Conservation (phyloP, 2,797 vertebrate genomes). For the Brotula barbata region DNA sequence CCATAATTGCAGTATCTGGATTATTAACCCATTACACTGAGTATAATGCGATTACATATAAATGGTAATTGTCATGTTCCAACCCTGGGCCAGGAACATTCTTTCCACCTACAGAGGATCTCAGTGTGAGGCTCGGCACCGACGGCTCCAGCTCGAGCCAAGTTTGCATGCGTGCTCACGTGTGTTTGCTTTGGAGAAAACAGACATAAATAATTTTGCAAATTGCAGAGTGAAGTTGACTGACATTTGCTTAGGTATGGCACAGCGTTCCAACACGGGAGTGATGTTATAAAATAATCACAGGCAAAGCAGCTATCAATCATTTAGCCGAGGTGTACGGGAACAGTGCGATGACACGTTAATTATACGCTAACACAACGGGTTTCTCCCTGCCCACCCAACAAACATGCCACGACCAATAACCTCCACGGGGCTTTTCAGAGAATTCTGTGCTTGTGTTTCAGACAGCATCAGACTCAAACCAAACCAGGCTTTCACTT, state of each 20-base stretch:
- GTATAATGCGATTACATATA: conserved; percentile 40
- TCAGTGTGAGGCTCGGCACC: conserved; percentile 22
- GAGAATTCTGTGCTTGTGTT: conserved; percentile 25
- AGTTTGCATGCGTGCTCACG: conserved; percentile 55
- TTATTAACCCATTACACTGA: conserved; percentile 45
- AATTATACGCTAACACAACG: conserved; percentile 75
- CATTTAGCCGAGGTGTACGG: conserved; percentile 63
- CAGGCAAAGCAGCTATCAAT: conserved; percentile 75
- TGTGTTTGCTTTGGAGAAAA: conserved; percentile 58
- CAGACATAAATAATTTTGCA: conserved; percentile 74
- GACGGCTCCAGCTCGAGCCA: conserved; percentile 38
- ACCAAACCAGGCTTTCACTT: conserved; percentile 9
- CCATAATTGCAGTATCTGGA: conserved; percentile 42
- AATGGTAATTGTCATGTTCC: conserved; percentile 46
- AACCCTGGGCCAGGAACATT: conserved; percentile 63
- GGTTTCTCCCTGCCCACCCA: conserved; percentile 73
- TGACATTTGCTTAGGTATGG: conserved; percentile 67
- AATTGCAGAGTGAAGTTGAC: conserved; percentile 77
- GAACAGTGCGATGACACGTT: conserved; percentile 72
- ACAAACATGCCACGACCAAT: conserved; percentile 75
- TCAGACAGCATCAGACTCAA: conserved; percentile 15
- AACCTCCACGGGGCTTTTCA: conserved; percentile 60
- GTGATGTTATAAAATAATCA: conserved; percentile 80
- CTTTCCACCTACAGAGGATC: conserved; percentile 45
- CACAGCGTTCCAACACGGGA: conserved; percentile 66